These are phyloP conservation scores for Andrena hattorfiana DNA, from an alignment of 2,888 invertebrate genomes.

Conservation along the genomic window DNA sequence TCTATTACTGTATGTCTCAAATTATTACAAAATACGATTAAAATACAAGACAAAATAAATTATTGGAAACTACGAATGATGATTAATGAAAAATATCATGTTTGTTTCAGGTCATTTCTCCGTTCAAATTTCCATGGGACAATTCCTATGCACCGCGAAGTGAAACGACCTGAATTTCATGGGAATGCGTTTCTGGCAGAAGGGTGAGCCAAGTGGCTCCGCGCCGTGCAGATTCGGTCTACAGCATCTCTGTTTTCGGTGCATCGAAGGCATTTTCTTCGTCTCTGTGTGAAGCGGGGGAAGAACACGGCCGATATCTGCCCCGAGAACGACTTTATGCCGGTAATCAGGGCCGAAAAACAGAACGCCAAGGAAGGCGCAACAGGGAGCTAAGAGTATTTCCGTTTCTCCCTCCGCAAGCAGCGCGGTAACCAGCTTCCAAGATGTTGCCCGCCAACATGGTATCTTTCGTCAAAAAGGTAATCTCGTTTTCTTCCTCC, in stretches of 20 bases:
- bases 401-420: constrained; percentile 46
- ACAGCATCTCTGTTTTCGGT: constrained; percentile 30
- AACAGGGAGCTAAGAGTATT: constrained; percentile 63
- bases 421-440: constrained; percentile 64
- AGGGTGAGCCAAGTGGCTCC: constrained; percentile 71
- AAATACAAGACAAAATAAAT: background rate
- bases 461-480: constrained; percentile 97
- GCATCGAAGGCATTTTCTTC: constrained; percentile 50
- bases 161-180: constrained; percentile 14
- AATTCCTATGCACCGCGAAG: constrained; percentile 1
- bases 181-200: constrained; percentile 70
- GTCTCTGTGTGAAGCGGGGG: constrained; percentile 31
- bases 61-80: background rate
- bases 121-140: background rate
- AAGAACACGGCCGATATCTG: constrained; percentile 10
- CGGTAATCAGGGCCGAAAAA: constrained; percentile 63
- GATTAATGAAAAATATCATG: background rate
- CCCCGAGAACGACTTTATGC: constrained; percentile 71
- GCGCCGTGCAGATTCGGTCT: constrained; percentile 44
- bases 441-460: constrained; percentile 96
- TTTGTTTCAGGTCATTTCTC: constrained; percentile 30
- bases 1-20: too few relatives aligned
- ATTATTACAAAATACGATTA: background rate
- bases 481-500: constrained; percentile 85
- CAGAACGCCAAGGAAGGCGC: constrained; percentile 64